Evolutionary conservation across 2,797 vertebrate species (phyloP).

Genomic region (Eidolon dupreanum): DNA sequence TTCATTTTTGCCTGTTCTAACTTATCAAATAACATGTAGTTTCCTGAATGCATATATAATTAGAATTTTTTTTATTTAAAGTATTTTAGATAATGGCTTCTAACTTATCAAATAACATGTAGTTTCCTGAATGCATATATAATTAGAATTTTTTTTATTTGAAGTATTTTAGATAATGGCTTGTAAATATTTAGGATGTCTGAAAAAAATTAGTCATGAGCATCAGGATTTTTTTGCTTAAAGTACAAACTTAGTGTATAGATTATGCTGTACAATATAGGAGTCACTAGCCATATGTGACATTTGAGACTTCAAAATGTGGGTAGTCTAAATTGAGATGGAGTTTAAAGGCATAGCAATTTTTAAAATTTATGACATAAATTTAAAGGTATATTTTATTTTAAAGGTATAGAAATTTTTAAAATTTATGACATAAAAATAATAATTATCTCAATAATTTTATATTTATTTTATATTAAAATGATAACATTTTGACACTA

Average conservation of each 20-base stretch:
- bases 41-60: not conserved
- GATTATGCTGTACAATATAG: not conserved
- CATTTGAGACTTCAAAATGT: not conserved
- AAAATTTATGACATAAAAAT: not conserved
- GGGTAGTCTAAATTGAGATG: not conserved
- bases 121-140: not conserved
- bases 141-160: not conserved
- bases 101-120: not conserved
- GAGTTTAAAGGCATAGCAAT: not conserved
- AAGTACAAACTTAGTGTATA: not conserved
- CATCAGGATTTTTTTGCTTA: not conserved
- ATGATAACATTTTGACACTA: not conserved
- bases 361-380: not conserved
- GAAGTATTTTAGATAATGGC: not conserved
- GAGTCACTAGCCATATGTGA: not conserved
- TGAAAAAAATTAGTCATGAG: not conserved
- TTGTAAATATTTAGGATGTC: not conserved
- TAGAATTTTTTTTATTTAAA: not conserved
- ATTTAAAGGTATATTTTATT: not conserved
- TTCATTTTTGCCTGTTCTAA: not conserved
- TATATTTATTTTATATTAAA: not conserved
- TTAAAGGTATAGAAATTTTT: not conserved
- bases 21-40: not conserved
- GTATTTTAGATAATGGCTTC: not conserved
- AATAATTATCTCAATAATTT: not conserved